Base-by-base conservation (phyloP, 2,797 vertebrate species). In the Pantherophis alleghaniensis region DNA sequence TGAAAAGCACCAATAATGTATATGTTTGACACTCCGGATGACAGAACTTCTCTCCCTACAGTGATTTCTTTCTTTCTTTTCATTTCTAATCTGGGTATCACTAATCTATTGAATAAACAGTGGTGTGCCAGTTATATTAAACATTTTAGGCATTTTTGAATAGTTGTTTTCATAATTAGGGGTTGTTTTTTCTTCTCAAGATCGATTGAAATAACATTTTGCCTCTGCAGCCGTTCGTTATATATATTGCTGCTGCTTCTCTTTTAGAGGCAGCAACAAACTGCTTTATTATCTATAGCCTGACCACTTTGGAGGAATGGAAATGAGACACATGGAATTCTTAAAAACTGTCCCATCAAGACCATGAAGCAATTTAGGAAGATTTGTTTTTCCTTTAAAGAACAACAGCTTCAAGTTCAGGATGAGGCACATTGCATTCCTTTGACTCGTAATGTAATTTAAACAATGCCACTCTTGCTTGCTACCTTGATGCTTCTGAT, bases 141-240 rank as follows among this genome's bases (percentile, higher is more conserved):
- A 94, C 59, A 55, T 86, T 93, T 83, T 63, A 89, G n/a, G 87
- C 53, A 91, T 37, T 47, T 47, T 94, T 90, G 91, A 66, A 89
- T 83, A 56, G 20, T 93, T 22, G 69, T 91, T 96, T 61, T 93
- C 94, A 2, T 69, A 12, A 7, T 92, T 94, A 74, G 1, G 4
- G 97, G 0, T 16, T 16, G 5, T 47, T 93, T 91, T 66, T 94
- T 57, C 93, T 94, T 97, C 97, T 98, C 98, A 99, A 99, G 98
- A 98, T 99, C 98, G 97, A 97, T 98, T 98, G 97, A 97, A 98
- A 98, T 98, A 98, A 98, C 97, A 96, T 98, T 98, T 97, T 98
- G 98, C 97, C 98, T 98, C 97, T 97, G 98, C 97, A 96, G 97
- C 97, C 97, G 59, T 98, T 97, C 96, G 97, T 96, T 96, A 96